A percentile compares a stretch with the other conserved stretches of the same genome.
phyloP scores from a whole-genome alignment of 2,113 vertebrate species.

The Lathamus discolor region DNA sequence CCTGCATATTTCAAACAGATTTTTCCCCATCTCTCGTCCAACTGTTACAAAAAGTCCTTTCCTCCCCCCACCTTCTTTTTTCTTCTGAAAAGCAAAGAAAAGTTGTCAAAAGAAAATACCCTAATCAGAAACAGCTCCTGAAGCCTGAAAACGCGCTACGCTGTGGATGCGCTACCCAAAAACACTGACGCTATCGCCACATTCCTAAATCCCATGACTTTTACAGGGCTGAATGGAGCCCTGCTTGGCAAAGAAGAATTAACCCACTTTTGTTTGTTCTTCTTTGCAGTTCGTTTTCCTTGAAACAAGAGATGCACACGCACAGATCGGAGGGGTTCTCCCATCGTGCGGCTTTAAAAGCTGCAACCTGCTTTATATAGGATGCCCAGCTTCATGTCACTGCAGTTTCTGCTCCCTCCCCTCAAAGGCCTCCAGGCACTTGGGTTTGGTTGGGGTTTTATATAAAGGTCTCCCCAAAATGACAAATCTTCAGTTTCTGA shows the following conservation, averaged over 20 bases:
- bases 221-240: background rate
- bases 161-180: slow-evolving; percentile 32
- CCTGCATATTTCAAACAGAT: slow-evolving; percentile 63
- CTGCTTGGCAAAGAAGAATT: background rate
- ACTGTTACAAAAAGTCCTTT: slow-evolving; percentile 35
- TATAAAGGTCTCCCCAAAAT: background rate
- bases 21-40: slow-evolving; percentile 33
- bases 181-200: background rate
- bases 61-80: background rate
- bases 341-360: background rate
- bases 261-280: background rate
- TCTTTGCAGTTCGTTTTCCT: background rate
- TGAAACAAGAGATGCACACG: background rate
- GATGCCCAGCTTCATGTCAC: background rate
- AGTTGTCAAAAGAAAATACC: slow-evolving; percentile 60
- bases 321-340: background rate
- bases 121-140: slow-evolving; percentile 69
- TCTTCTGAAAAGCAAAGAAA: background rate
- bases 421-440: background rate
- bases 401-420: background rate
- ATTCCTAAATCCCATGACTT: slow-evolving; percentile 34
- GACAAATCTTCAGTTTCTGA: background rate
- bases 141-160: background rate
- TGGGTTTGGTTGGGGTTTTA: background rate
- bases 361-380: background rate